Percentiles rank a stretch among this genome's conserved stretches.
These are phyloP conservation scores for Acinonyx jubatus DNA, from an alignment of 2,113 vertebrate species.

Conservation along the genomic window DNA sequence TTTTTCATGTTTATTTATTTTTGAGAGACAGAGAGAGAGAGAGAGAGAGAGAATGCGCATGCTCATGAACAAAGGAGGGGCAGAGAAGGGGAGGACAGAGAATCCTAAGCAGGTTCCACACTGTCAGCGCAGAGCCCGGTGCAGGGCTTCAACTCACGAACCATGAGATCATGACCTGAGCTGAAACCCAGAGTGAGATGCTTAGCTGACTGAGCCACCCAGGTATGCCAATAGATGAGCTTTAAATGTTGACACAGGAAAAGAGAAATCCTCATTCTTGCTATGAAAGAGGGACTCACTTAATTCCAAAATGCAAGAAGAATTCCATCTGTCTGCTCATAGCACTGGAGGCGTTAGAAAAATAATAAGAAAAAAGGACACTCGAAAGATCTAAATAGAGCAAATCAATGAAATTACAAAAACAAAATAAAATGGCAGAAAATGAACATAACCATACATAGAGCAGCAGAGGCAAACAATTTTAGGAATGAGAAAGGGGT, in stretches of 20 bases:
- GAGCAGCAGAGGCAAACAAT: not conserved
- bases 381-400: not conserved
- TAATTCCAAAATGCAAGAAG: not conserved
- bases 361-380: not conserved
- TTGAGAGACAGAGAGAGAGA: too few relatives aligned
- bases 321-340: not conserved
- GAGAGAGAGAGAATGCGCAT: too few relatives aligned
- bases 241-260: not conserved
- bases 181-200: too few relatives aligned
- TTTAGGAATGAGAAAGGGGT: not conserved
- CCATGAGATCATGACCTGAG: too few relatives aligned
- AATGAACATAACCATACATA: not conserved
- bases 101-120: too few relatives aligned
- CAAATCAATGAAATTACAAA: not conserved
- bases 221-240: not conserved
- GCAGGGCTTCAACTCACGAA: too few relatives aligned
- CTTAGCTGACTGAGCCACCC: too few relatives aligned
- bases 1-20: too few relatives aligned
- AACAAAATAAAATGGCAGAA: not conserved
- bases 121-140: too few relatives aligned
- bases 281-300: not conserved
- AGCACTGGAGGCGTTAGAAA: not conserved
- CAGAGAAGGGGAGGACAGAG: too few relatives aligned
- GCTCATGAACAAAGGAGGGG: too few relatives aligned
- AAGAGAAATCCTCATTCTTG: not conserved